These are phyloP conservation scores for Cheilosia vernalis DNA, from an alignment of 2,888 invertebrate genomes.

Conservation along the genomic window DNA sequence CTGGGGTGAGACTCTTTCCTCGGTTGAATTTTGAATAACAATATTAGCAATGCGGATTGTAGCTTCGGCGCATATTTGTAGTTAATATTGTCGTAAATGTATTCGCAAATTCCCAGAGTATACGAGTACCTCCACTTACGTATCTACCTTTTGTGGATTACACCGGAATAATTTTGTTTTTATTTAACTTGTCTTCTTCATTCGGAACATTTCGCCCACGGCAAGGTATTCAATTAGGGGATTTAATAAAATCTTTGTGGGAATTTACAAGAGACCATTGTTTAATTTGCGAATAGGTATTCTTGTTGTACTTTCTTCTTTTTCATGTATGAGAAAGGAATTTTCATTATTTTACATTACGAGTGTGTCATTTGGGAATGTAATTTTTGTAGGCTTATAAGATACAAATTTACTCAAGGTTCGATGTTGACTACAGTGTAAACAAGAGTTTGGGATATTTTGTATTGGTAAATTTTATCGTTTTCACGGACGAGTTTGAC, in stretches of 20 bases:
- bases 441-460: no score
- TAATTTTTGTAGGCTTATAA: neutral
- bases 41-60: neutral
- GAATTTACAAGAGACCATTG: neutral
- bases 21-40: neutral
- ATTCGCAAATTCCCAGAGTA: neutral
- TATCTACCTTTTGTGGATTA: neutral
- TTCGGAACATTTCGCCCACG: neutral
- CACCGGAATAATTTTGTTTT: neutral
- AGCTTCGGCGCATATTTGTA: neutral
- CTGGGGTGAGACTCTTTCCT: neutral
- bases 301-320: neutral
- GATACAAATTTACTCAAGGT: no score
- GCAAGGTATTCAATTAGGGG: conserved; percentile 38
- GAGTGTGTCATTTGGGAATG: neutral
- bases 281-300: neutral
- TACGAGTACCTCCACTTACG: neutral
- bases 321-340: neutral
- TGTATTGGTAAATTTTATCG: no score
- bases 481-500: no score
- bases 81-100: neutral
- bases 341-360: neutral
- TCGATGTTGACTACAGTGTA: no score
- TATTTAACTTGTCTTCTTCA: neutral
- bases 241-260: conserved; percentile 32